Conservation (phyloP, 2,113 vertebrate species). For the Antechinus stuartii region DNA sequence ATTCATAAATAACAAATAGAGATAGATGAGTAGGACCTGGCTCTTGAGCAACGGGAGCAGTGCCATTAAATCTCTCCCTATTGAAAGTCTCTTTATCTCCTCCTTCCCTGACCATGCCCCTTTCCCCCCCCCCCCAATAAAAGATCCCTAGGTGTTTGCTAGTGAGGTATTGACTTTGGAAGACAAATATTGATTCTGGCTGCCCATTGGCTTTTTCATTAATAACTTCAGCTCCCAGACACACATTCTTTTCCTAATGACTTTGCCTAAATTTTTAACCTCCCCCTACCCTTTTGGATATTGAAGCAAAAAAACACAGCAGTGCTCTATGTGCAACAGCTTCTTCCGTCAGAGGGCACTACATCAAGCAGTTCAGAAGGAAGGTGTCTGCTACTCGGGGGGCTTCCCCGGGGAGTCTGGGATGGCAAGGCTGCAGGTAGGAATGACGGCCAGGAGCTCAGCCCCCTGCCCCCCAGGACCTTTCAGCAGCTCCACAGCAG, state of each 20-base stretch:
- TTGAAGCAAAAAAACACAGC: background rate
- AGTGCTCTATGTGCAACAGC: background rate
- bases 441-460: background rate
- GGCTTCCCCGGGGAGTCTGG: background rate
- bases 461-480: background rate
- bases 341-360: background rate
- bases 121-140: background rate
- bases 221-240: conserved; percentile 41
- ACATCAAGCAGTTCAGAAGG: background rate
- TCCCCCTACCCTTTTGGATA: conserved; percentile 15
- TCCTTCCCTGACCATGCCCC: background rate
- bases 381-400: background rate
- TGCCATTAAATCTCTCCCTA: conserved; percentile 21
- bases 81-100: conserved; percentile 6
- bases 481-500: background rate
- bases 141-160: background rate
- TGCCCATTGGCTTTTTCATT: conserved; percentile 55
- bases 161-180: conserved; percentile 49
- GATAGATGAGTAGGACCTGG: conserved; percentile 59
- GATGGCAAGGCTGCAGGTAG: background rate
- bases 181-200: conserved; percentile 69
- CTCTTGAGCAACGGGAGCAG: background rate
- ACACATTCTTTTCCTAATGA: conserved; percentile 49
- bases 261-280: conserved; percentile 43
- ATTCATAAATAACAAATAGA: conserved; percentile 66